Conservation (phyloP, 2,797 vertebrate genomes). For the Halcyon smyrnensis region DNA sequence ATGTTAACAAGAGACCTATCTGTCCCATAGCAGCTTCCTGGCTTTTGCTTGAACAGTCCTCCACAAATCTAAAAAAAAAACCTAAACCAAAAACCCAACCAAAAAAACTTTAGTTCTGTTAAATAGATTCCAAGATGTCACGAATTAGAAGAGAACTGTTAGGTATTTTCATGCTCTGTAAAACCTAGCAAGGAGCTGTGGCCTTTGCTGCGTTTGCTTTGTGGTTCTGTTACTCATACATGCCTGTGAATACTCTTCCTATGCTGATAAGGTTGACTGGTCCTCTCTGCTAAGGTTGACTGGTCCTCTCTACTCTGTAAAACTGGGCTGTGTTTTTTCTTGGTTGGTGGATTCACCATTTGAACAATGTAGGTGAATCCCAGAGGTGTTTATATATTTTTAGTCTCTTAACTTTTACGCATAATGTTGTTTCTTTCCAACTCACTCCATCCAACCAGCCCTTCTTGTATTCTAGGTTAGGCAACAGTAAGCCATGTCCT, state of each 20-base stretch:
- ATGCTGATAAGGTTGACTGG: neutral
- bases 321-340: rapidly evolving
- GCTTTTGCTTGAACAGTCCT: neutral
- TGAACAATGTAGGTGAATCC: neutral
- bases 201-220: neutral
- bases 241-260: neutral
- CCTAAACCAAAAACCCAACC: neutral
- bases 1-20: neutral
- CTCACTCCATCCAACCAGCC: neutral
- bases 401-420: neutral
- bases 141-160: neutral
- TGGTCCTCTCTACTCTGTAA: neutral
- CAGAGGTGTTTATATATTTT: neutral
- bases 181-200: neutral
- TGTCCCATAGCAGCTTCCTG: neutral
- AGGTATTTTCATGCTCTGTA: neutral
- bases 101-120: neutral
- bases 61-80: neutral
- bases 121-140: neutral
- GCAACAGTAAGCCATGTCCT: neutral
- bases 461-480: neutral
- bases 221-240: neutral
- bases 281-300: neutral
- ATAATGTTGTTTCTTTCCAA: neutral
- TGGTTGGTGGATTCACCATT: neutral